These are phyloP conservation scores for Drosophila histrio DNA, from an alignment of 2,888 invertebrate species.

Conservation along the genomic window DNA sequence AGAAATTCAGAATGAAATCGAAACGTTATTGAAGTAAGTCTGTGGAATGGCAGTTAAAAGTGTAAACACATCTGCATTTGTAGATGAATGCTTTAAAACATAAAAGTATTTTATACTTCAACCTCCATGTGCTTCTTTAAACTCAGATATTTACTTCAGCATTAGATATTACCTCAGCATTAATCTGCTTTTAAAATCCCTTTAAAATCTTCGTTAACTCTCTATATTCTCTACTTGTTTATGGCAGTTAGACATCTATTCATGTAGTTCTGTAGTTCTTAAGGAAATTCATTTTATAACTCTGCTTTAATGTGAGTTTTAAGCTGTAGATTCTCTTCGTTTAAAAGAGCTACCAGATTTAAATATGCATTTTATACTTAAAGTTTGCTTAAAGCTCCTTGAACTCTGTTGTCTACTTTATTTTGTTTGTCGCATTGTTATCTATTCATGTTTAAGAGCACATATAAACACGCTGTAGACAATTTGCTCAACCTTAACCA, in stretches of 20 bases:
- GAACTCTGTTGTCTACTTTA: not conserved
- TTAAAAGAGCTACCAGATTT: not conserved
- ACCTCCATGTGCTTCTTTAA: too few relatives aligned
- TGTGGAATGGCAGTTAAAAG: too few relatives aligned
- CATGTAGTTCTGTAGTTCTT: too few relatives aligned
- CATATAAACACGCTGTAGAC: not conserved
- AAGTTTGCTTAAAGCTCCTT: not conserved
- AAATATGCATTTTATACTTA: not conserved
- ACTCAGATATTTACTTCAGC: too few relatives aligned
- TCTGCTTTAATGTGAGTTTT: not conserved
- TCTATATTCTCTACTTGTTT: too few relatives aligned
- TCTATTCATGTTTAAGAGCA: slow-evolving; percentile 7
- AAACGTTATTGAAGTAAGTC: not conserved
- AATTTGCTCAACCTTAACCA: slow-evolving; percentile 3
- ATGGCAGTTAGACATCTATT: too few relatives aligned
- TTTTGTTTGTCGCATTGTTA: not conserved
- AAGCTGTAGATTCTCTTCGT: not conserved
- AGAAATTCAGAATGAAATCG: not conserved
- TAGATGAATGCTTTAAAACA: not conserved
- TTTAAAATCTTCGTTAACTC: too few relatives aligned
- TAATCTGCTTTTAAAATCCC: too few relatives aligned
- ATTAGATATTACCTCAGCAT: too few relatives aligned
- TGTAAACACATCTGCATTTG: too few relatives aligned
- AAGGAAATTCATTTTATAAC: not conserved
- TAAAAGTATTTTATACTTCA: not conserved